These are phyloP conservation scores for Drosophila nannoptera DNA, from an alignment of 1,140 invertebrate species.

Conservation along the genomic window DNA sequence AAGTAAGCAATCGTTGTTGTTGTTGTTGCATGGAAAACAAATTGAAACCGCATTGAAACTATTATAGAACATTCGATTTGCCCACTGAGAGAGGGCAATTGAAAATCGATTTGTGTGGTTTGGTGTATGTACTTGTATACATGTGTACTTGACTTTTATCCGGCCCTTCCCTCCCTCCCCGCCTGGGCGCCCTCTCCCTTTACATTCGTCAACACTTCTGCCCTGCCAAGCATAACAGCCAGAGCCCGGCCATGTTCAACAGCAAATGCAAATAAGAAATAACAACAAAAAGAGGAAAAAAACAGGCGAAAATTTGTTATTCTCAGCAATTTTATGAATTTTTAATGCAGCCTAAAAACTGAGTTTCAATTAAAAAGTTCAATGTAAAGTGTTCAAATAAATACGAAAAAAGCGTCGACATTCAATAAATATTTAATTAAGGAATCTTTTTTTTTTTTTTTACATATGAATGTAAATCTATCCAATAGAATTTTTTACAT, in stretches of 20 bases:
- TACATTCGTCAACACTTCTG: not conserved
- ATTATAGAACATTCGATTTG: conserved; percentile 58
- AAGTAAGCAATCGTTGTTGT: conserved; percentile 9
- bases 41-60: conserved; percentile 67
- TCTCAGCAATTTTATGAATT: no score
- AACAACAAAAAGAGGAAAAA: not conserved
- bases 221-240: conserved; percentile 23
- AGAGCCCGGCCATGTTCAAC: conserved; percentile 23
- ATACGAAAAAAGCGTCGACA: no score
- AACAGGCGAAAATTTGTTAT: no score
- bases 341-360: no score
- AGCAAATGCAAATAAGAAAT: not conserved
- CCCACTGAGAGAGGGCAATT: conserved; percentile 52
- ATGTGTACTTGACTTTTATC: conserved; percentile 7
- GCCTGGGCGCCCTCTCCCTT: no score
- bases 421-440: no score
- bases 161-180: not conserved
- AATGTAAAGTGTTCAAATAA: no score
- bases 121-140: conserved; percentile 29
- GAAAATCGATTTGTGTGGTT: conserved; percentile 74
- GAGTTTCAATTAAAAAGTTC: no score
- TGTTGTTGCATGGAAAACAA: conserved; percentile 50
- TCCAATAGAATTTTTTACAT: no score
- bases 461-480: no score
- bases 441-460: no score